phyloP scores from a whole-genome alignment of 2,797 vertebrate species.

The Gallirallus australis region DNA sequence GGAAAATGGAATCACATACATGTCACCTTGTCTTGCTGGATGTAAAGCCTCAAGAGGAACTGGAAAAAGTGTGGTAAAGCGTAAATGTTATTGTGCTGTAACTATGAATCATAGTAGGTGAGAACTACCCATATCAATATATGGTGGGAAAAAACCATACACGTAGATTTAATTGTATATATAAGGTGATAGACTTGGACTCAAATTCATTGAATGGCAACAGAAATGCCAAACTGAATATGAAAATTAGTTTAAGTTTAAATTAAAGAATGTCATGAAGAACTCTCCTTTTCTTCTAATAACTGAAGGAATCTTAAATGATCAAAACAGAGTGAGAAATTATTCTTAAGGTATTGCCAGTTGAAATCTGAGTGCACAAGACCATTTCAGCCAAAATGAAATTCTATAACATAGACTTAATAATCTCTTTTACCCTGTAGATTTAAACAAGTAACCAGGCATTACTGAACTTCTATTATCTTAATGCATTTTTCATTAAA shows the following conservation, averaged over 20 bases:
- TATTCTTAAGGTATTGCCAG: background rate
- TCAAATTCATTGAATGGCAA: background rate
- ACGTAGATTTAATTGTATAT: background rate
- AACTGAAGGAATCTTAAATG: background rate
- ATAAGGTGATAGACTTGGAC: background rate
- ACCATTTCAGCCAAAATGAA: background rate
- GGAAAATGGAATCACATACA: slow-evolving; percentile 85
- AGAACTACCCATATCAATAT: background rate
- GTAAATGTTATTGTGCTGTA: background rate
- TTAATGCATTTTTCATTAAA: background rate
- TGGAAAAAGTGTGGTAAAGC: slow-evolving; percentile 85
- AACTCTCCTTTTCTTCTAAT: background rate
- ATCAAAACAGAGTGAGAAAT: background rate
- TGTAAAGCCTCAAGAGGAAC: slow-evolving; percentile 84
- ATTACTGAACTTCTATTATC: background rate
- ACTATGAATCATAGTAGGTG: background rate
- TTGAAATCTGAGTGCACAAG: background rate
- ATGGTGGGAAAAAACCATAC: background rate
- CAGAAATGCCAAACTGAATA: background rate
- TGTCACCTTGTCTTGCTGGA: slow-evolving; percentile 92
- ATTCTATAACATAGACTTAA: background rate
- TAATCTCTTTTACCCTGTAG: background rate
- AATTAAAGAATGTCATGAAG: background rate
- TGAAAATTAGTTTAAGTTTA: background rate
- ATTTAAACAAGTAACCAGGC: background rate